Evolutionary conservation across 2,113 vertebrate genomes (phyloP).

Genomic region (Microtus richardsoni): DNA sequence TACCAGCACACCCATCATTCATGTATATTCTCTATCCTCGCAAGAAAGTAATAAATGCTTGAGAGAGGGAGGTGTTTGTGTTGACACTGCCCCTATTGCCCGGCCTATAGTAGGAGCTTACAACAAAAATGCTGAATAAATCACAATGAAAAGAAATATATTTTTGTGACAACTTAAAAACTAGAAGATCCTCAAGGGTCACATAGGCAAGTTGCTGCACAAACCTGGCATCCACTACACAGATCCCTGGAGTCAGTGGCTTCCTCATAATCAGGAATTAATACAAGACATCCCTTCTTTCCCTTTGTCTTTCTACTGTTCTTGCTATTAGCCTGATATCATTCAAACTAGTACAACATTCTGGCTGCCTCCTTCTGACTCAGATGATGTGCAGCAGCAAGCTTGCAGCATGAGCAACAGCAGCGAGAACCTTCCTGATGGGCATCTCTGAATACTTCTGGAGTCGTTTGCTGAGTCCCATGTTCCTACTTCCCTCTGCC

Average conservation of each 20-base stretch:
- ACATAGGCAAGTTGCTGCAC: neutral
- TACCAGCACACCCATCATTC: neutral
- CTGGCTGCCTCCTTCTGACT: neutral
- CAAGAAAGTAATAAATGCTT: neutral
- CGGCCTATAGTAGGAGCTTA: neutral
- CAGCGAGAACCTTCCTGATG: neutral
- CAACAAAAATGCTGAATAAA: neutral
- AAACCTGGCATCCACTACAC: neutral
- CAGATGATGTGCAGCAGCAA: neutral
- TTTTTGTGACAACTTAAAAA: neutral
- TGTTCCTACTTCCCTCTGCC: neutral
- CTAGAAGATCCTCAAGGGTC: neutral
- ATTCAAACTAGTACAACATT: neutral
- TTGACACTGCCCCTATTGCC: neutral
- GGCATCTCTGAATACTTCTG: neutral
- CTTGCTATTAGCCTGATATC: neutral
- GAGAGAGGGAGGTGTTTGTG: neutral
- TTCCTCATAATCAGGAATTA: neutral
- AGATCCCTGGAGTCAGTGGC: neutral
- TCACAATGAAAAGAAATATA: neutral
- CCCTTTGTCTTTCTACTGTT: neutral
- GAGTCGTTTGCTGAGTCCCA: neutral
- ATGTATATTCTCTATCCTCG: neutral
- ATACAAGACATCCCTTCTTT: neutral
- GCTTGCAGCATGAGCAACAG: neutral